These are phyloP conservation scores for Coracopsis vasa DNA, from an alignment of 2,113 vertebrate species.

Conservation along the genomic window DNA sequence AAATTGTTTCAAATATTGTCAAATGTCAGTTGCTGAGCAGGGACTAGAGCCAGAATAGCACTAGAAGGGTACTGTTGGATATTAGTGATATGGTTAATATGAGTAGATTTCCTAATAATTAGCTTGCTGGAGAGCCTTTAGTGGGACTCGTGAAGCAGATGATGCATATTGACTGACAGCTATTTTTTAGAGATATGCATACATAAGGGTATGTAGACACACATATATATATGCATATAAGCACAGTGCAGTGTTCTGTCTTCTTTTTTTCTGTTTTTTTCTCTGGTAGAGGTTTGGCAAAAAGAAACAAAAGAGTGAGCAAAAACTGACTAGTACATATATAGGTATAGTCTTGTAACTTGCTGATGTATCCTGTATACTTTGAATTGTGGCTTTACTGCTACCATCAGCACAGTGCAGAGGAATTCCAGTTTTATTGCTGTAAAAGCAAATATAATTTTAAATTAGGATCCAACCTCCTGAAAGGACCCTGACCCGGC, in stretches of 20 bases:
- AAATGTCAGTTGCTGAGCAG: not conserved
- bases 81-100: not conserved
- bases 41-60: not conserved
- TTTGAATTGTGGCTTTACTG: not conserved
- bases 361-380: not conserved
- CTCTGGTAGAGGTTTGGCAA: not conserved
- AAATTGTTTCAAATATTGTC: not conserved
- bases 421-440: not conserved
- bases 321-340: not conserved
- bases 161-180: not conserved
- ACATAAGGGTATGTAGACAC: not conserved
- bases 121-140: not conserved
- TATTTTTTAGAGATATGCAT: not conserved
- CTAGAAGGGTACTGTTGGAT: not conserved
- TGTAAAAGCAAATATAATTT: not conserved
- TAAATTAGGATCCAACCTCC: not conserved
- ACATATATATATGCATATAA: not conserved
- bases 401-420: not conserved
- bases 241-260: not conserved
- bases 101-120: not conserved
- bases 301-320: too few relatives aligned
- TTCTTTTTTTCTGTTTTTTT: not conserved
- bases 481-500: not conserved
- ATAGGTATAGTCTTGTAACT: not conserved
- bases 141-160: not conserved